Evolutionary conservation across 1,140 invertebrate genomes (phyloP), one percentile per base, ranked within the genome.

Genomic region (Potamilus streckersoni): DNA sequence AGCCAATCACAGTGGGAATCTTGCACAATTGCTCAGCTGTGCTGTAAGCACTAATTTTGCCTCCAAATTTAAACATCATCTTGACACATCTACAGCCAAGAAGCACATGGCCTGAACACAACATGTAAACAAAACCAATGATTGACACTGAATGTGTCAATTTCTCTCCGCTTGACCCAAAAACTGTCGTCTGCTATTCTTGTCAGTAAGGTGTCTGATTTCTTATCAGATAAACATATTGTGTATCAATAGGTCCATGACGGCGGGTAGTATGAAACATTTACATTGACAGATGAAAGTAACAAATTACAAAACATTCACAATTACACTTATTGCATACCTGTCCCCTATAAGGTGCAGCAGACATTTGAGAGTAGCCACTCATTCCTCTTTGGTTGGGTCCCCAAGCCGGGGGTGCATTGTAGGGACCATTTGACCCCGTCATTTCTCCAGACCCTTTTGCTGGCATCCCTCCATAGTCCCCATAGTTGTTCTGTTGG

Each of bases 401-500:
- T n/a, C 79, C 74, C 85, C 84, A 87, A 15, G 73, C 78, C 66
- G 79, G 83, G 72, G 83, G 85, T 78, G 82, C 80, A 73, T 74
- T 69, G 64, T 80, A 83, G 38, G 79, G 67, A 17, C 78, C 69
- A 71, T 79, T 80, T 17, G 62, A 73, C 49, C 65, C 67, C 14
- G 71, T 78, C 76, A 85, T 81, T 55, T 85, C 84, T 74, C 66
- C 76, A 68, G 72, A 74, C 71, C 71, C 72, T 84, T 86, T 71
- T 82, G 81, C 14, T 82, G 78, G 38, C 38, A 49, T 49, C 70
- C 78, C 80, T 78, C 77, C 66, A 64, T 80, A 86, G 49, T 82
- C 92, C 84, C 83, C 91, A 90, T 87, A 88, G 76, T 81, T 88
- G 71, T 86, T 88, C 27, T 82, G 82, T 63, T 70, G 76, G 77